Base-by-base conservation (phyloP, 64 coral and sea anemone species). In the Pocillopora damicornis region DNA sequence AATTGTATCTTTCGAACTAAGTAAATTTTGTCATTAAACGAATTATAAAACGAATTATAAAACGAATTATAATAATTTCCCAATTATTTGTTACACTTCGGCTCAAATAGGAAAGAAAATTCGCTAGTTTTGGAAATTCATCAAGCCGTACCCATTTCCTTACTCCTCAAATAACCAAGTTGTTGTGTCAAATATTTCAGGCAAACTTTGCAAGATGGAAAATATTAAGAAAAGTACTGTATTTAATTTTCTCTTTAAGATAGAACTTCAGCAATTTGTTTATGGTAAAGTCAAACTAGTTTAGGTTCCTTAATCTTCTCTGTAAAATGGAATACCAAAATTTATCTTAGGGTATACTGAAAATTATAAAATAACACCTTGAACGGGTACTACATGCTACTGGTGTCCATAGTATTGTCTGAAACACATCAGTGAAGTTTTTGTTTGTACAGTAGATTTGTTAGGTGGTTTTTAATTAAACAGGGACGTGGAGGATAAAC, bases 351-450 rank as follows among this genome's bases (percentile, higher is more conserved):
- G 25, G 66, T 58, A 71, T 84, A 38, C 16, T 65, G 8, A 4
- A 9, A 8, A 66, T 56, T 58, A 85, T 37, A 85, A 58, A 85
- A 72, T 58, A 72, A 16, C 65, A 85, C 63, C 36, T 7, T 17
- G 11, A 38, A 15, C 65, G 16, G 37, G 81, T 72, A 22, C 37
- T 65, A 18, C 16, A 63, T 34, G 36, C 18, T 58, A 25, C 81
- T 73, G 64, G 81, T 85, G 20, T 9, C 45, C 17, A 10, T 9
- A 20, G 36, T 72, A 22, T 73, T 18, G 37, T 23, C 15, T 85
- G 63, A 42, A 66, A 72, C 81, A 85, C 64, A 72, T 38, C 63
- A 42, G n/a, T 72, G 65, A 85, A 85, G 42, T 83, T 37, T 83
- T 61, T 81, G 80, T 83, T 82, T 83, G 58, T 83, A 36, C 8